Evolutionary conservation across 2,113 vertebrate species (phyloP).

Genomic region (Phasianus colchicus): DNA sequence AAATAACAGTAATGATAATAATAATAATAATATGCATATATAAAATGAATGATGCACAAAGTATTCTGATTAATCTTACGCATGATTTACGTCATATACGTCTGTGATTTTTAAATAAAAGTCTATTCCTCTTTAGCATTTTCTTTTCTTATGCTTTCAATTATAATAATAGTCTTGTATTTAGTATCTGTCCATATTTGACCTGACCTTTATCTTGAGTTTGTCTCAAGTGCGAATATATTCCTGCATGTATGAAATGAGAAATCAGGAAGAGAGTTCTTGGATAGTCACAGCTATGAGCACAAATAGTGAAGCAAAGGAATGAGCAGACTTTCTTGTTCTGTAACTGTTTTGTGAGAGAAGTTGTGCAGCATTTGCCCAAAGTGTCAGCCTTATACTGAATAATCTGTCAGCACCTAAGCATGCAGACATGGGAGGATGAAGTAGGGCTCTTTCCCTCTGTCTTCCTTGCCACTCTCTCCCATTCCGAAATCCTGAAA

Average conservation of each 20-base stretch:
- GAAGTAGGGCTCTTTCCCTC: accelerated
- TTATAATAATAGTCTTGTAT: not conserved
- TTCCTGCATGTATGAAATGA: not conserved
- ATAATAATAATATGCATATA: too few relatives aligned
- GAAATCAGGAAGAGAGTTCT: not conserved
- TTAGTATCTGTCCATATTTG: not conserved
- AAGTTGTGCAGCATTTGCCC: not conserved
- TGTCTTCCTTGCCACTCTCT: not conserved
- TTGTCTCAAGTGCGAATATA: not conserved
- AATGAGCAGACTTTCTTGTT: not conserved
- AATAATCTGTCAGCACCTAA: not conserved
- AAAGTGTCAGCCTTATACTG: not conserved
- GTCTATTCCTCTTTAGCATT: not conserved
- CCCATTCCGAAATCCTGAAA: not conserved
- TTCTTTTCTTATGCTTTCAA: not conserved
- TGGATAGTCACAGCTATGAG: not conserved
- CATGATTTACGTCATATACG: not conserved
- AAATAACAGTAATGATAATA: too few relatives aligned
- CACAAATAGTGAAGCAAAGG: conserved; percentile 7
- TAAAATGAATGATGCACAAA: too few relatives aligned
- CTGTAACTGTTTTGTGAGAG: not conserved
- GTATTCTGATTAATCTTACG: not conserved
- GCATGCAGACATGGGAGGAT: not conserved
- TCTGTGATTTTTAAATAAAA: not conserved
- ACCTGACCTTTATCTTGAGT: not conserved